Base-by-base conservation (phyloP, 2,797 vertebrate species). In the Acanthornis magna region DNA sequence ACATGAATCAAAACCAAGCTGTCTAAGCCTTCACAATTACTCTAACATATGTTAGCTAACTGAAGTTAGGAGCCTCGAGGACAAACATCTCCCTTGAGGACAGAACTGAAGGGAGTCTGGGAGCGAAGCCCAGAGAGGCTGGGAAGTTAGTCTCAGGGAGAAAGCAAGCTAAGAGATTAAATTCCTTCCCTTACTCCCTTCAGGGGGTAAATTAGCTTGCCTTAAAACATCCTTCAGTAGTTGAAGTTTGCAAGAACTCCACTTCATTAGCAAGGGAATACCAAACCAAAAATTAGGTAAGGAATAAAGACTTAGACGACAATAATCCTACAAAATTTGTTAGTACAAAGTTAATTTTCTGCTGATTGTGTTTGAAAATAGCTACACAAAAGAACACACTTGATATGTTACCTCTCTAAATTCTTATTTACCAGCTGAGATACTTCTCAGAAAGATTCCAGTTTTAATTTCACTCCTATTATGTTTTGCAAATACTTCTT, bases 61-160 rank as follows among this genome's bases (percentile, higher is more conserved):
- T 66, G 89, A 89, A 65, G 80, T 72, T 58, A 61, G 45, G 79
- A 95, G 54, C 66, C 88, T 93, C 0, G 9, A 96, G 82, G 85
- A 94, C 73, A 89, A 88, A 90, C 40, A 62, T 12, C 45, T 62
- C 82, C 73, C 89, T 32, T 80, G 40, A 90, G 91, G 43, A 55
- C 50, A 55, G 50, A 81, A 83, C 57, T 78, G 76, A 78, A 94
- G 62, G 62, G 82, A 95, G 47, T 32, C 79, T 95, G 89, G 82
- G 82, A 95, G 62, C 15, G 51, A 88, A 91, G 89, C 82, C 91
- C 93, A 86, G 68, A 47, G 65, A 12, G 38, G 13, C 61, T 89
- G 47, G n/a, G 62, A 93, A 74, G 76, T 51, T 72, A 72, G 79
- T 75, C 27, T 32, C 23, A 62, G 42, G 25, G 54, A 94, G 16